These are phyloP conservation scores for Eilema caniola DNA, from an alignment of 2,888 invertebrate genomes.

Conservation along the genomic window DNA sequence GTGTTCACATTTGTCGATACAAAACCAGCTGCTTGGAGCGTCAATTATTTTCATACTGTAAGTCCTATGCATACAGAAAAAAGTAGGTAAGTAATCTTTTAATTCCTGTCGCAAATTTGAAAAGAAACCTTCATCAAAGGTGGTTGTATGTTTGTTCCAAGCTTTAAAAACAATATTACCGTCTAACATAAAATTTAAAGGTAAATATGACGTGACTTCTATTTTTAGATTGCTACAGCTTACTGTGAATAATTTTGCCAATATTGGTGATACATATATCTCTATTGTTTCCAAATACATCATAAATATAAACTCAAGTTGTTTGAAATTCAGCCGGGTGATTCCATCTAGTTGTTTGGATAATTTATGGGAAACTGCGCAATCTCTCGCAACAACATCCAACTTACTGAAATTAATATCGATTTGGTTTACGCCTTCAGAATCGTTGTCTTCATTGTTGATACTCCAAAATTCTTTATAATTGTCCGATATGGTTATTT, in stretches of 20 bases:
- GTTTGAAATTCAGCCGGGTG: slow-evolving; percentile 52
- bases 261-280: slow-evolving; percentile 59
- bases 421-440: slow-evolving; percentile 21
- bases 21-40: slow-evolving; percentile 57
- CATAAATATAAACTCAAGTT: slow-evolving; percentile 61
- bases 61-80: slow-evolving; percentile 57
- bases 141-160: slow-evolving; percentile 56
- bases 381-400: slow-evolving; percentile 54
- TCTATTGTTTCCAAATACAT: slow-evolving; percentile 61
- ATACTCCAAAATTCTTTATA: slow-evolving; percentile 52
- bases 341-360: slow-evolving; percentile 53
- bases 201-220: slow-evolving; percentile 46
- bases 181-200: slow-evolving; percentile 56
- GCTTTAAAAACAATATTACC: slow-evolving; percentile 64
- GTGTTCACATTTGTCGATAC: slow-evolving; percentile 59
- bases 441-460: slow-evolving; percentile 25
- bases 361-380: slow-evolving; percentile 55
- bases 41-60: slow-evolving; percentile 51
- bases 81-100: slow-evolving; percentile 61
- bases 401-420: slow-evolving; percentile 46
- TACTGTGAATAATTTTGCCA: slow-evolving; percentile 47
- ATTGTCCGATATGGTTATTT: slow-evolving; percentile 59
- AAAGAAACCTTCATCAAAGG: slow-evolving; percentile 56
- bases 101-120: slow-evolving; percentile 47
- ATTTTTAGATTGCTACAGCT: slow-evolving; percentile 54